A percentile compares a stretch with the other conserved stretches of the same genome.
phyloP scores from a whole-genome alignment of 2,888 invertebrate species.

The Pomacea canaliculata region DNA sequence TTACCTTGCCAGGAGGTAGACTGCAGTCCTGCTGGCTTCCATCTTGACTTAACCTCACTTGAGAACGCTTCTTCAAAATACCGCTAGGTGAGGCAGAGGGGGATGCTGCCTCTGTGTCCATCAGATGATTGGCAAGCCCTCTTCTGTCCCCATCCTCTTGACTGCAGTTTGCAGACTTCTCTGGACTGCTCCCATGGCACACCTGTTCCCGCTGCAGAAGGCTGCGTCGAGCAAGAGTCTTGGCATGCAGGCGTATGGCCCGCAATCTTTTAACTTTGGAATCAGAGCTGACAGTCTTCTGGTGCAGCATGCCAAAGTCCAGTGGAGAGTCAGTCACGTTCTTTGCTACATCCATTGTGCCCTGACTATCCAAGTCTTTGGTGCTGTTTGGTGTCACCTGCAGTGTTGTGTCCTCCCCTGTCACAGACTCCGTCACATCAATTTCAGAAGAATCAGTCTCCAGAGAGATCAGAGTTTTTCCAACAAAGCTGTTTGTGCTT shows the following conservation, averaged over 20 bases:
- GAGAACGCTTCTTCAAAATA: conserved; percentile 55
- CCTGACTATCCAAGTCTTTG: too few relatives aligned
- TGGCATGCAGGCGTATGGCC: conserved; percentile 15
- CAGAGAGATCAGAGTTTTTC: too few relatives aligned
- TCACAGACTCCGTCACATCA: too few relatives aligned
- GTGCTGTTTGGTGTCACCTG: too few relatives aligned
- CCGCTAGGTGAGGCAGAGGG: conserved; percentile 65
- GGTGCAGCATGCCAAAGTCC: too few relatives aligned
- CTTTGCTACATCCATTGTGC: too few relatives aligned
- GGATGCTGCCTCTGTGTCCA: conserved; percentile 42
- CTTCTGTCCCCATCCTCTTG: background rate
- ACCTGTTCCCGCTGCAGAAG: conserved; percentile 14
- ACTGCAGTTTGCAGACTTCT: background rate
- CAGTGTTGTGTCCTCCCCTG: too few relatives aligned
- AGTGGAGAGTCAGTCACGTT: too few relatives aligned
- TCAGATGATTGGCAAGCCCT: background rate
- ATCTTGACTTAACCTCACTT: conserved; percentile 14
- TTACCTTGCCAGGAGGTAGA: conserved; percentile 61
- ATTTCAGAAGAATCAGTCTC: too few relatives aligned
- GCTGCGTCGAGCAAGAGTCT: conserved; percentile 26
- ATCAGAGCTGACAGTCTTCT: conserved; percentile 6
- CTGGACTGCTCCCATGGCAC: too few relatives aligned
- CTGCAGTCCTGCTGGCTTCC: conserved; percentile 41
- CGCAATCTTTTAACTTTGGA: conserved; percentile 15
- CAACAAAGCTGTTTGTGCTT: too few relatives aligned